Percentiles rank a stretch among this genome's conserved stretches.
Conservation (phyloP, 1,140 invertebrate species). For the Cheumatopsyche charites region DNA sequence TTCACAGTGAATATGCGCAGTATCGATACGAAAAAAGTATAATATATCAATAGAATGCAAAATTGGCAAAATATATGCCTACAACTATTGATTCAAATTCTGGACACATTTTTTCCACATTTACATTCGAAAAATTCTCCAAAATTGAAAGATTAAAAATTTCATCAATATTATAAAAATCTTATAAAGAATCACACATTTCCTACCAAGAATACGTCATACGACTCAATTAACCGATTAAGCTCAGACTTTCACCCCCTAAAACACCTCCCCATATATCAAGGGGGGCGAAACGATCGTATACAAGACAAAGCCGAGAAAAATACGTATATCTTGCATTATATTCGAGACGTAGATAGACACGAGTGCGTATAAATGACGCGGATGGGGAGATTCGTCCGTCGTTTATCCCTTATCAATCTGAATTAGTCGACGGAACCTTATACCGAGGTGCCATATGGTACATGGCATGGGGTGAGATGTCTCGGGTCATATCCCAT, state of each 20-base stretch:
- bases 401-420: slow-evolving; percentile 46
- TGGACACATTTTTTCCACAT: too few relatives aligned
- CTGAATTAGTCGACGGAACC: slow-evolving; percentile 43
- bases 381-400: slow-evolving; percentile 1
- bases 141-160: too few relatives aligned
- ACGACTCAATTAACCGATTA: slow-evolving; percentile 32
- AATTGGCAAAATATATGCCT: too few relatives aligned
- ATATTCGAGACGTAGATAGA: slow-evolving; percentile 31
- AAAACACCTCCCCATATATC: not conserved
- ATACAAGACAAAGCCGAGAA: not conserved
- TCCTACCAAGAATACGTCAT: too few relatives aligned
- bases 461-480: slow-evolving; percentile 27
- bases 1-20: not conserved
- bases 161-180: too few relatives aligned
- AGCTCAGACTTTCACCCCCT: not conserved
- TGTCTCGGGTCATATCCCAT: slow-evolving; percentile 34
- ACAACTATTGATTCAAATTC: too few relatives aligned
- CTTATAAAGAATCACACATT: too few relatives aligned
- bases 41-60: too few relatives aligned
- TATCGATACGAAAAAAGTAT: not conserved
- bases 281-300: too few relatives aligned
- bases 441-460: slow-evolving; percentile 5
- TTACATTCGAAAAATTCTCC: too few relatives aligned
- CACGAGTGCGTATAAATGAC: not conserved
- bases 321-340: slow-evolving; percentile 12